Base-by-base conservation (phyloP, 2,797 vertebrate species). In the Etheostoma perlongum region DNA sequence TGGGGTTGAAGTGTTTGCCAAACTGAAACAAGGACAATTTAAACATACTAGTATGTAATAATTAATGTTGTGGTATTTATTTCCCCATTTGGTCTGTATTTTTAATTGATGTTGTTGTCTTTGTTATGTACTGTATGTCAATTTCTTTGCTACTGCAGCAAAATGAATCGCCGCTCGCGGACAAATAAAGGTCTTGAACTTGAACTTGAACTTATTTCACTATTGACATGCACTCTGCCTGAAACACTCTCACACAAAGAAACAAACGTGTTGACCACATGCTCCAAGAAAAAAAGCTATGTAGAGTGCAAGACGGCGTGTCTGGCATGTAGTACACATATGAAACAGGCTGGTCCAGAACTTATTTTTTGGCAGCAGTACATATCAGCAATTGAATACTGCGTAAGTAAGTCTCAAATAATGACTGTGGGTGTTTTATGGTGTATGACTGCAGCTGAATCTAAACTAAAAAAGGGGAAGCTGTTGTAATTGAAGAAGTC, bases 391-490 rank as follows among this genome's bases (percentile, higher is more conserved):
- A 11, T 40, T 40, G 9, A 40, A 40, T 40, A 40, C 10, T 40
- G 36, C 36, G 36, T 11, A 40, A 40, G 36, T 44, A 58, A 81
- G 25, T 63, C 71, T 55, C 51, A 25, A 63, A 42, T 40, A 33
- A 23, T 30, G 2, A 30, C 40, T 60, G 19, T 63, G 8, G 15
- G 44, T 63, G 5, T 16, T 13, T 42, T 4, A 2, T 21, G 21
- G 11, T 36, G 18, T 40, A 4, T 16, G 18, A 11, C 30, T 30
- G 33, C n/a, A 36, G 54, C 42, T 59, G 25, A 78, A 74, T 27
- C 9, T 65, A 84, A 91, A 90, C 4, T 8, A 15, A 78, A 54
- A 66, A 62, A 81, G 72, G 47, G 62, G 78, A 90, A 88, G 62
- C 16, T 16, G 11, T 16, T 54, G 25, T 21, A 18, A 40, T 27